Evolutionary conservation across 1,140 invertebrate genomes (phyloP).

Genomic region (Hyposmocoma kahamanoa): DNA sequence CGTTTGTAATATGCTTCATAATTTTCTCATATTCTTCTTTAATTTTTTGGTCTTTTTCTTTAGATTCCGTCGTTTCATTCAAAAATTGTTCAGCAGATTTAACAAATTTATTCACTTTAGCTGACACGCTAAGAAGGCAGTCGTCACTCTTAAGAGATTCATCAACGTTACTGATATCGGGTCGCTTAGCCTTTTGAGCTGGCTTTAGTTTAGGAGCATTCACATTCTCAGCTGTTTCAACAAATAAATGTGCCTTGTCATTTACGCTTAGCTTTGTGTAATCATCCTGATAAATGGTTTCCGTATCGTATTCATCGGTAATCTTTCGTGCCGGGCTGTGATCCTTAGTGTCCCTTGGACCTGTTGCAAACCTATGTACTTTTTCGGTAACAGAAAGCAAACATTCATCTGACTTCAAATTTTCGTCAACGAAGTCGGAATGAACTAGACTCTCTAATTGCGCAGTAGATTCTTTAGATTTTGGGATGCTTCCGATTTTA

Average conservation of each 20-base stretch:
- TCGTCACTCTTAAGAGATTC: constrained; percentile 74
- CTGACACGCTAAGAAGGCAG: constrained; percentile 75
- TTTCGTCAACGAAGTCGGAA: constrained; percentile 46
- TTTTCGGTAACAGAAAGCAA: constrained; percentile 77
- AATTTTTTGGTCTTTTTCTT: constrained; percentile 65
- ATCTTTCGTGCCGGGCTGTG: constrained; percentile 53
- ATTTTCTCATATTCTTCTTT: constrained; percentile 58
- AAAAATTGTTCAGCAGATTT: constrained; percentile 74
- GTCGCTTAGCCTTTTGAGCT: constrained; percentile 61
- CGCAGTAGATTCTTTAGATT: constrained; percentile 41
- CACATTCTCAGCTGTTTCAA: constrained; percentile 76
- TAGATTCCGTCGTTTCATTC: constrained; percentile 39
- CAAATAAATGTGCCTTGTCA: constrained; percentile 78
- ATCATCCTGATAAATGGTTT: constrained; percentile 74
- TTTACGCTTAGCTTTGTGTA: constrained; percentile 79
- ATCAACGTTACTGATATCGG: constrained; percentile 70
- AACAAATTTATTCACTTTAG: constrained; percentile 77
- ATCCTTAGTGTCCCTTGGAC: constrained; percentile 34
- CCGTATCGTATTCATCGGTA: constrained; percentile 59
- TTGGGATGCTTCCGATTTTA: constrained; percentile 39
- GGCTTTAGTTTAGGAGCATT: constrained; percentile 62
- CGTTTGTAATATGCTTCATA: constrained; percentile 47
- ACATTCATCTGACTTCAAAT: constrained; percentile 68
- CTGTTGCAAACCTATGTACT: constrained; percentile 75
- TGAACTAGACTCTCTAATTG: constrained; percentile 42